Evolutionary conservation across 2,888 invertebrate genomes (phyloP).

Genomic region (Pammene aurita): DNA sequence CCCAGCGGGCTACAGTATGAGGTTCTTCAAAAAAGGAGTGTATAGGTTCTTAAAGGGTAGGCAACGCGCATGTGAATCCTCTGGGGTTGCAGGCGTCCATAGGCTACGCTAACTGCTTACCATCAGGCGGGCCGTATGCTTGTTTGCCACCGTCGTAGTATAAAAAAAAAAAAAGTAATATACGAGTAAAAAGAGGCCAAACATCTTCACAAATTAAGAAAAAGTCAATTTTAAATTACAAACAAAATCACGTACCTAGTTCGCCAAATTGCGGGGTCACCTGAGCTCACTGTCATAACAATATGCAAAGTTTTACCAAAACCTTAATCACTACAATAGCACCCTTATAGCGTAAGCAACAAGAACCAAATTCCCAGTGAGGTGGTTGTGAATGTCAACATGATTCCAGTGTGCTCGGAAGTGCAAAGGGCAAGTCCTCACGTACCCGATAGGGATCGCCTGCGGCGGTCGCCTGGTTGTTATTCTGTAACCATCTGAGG

Average conservation of each 20-base stretch:
- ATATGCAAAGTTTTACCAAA: background rate
- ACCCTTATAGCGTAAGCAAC: background rate
- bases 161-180: too few relatives aligned
- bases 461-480: slow-evolving; percentile 18
- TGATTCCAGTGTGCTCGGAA: slow-evolving; percentile 41
- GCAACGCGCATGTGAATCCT: too few relatives aligned
- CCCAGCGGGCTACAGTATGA: too few relatives aligned
- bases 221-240: slow-evolving; percentile 22
- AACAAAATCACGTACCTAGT: slow-evolving; percentile 18
- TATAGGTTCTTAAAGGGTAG: too few relatives aligned
- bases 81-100: too few relatives aligned
- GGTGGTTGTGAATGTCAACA: background rate
- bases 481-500: slow-evolving; percentile 18
- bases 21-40: too few relatives aligned
- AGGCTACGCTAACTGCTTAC: too few relatives aligned
- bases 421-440: slow-evolving; percentile 53
- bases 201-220: slow-evolving; percentile 5
- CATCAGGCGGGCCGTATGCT: too few relatives aligned
- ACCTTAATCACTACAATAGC: background rate
- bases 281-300: background rate
- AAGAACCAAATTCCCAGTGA: background rate
- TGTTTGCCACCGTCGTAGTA: too few relatives aligned
- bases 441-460: slow-evolving; percentile 54
- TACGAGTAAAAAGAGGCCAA: too few relatives aligned
- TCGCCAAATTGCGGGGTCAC: slow-evolving; percentile 26